phyloP scores from a whole-genome alignment of 1,140 invertebrate genomes.

The Leptinotarsa undecemlineata region DNA sequence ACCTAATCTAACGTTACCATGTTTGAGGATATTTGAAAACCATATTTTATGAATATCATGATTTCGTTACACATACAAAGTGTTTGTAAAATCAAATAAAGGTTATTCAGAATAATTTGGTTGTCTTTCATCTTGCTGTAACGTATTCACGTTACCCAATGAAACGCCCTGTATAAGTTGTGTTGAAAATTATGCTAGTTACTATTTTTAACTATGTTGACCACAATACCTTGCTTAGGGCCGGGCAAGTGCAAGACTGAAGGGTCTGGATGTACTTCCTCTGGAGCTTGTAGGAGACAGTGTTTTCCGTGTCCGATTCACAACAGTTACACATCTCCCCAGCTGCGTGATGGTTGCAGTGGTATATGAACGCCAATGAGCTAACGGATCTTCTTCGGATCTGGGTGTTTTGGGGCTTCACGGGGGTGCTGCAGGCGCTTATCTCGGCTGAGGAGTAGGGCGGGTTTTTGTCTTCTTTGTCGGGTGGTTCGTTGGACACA shows the following conservation, averaged over 20 bases:
- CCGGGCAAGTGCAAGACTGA: slow-evolving; percentile 46
- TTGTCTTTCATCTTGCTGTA: too few species aligned
- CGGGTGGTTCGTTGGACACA: slow-evolving; percentile 40
- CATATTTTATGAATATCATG: too few species aligned
- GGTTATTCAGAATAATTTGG: too few species aligned
- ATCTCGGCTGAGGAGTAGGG: slow-evolving; percentile 35
- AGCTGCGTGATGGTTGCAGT: slow-evolving; percentile 54
- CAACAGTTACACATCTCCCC: slow-evolving; percentile 54
- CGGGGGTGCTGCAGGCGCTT: slow-evolving; percentile 49
- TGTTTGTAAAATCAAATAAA: too few species aligned
- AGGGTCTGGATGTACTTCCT: slow-evolving; percentile 53
- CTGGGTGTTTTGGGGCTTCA: slow-evolving; percentile 47
- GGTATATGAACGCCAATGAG: slow-evolving; percentile 55
- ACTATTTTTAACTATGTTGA: too few species aligned
- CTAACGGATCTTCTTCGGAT: slow-evolving; percentile 54
- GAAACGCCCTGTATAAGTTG: too few species aligned
- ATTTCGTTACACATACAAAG: too few species aligned
- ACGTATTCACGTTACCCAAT: too few species aligned
- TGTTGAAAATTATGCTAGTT: too few species aligned
- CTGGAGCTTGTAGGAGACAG: slow-evolving; percentile 53
- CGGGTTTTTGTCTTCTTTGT: slow-evolving; percentile 33
- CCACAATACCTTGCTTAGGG: slow-evolving; percentile 8
- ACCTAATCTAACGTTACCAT: too few species aligned
- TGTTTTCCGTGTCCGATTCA: slow-evolving; percentile 53
- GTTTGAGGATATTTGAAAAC: too few species aligned